Evolutionary conservation across 1,140 invertebrate genomes (phyloP).

Genomic region (Adelges cooleyi): DNA sequence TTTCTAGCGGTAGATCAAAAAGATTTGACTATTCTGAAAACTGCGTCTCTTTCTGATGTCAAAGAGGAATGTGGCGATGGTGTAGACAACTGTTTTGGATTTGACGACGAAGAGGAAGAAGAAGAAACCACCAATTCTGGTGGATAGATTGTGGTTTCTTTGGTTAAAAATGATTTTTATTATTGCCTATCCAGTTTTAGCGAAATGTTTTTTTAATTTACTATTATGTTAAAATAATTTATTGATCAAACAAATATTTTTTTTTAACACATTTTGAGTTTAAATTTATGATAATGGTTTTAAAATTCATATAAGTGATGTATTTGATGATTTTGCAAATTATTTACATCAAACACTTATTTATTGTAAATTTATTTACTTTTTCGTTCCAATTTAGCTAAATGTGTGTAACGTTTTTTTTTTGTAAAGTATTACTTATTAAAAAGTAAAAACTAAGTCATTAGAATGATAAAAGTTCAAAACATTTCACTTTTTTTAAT

Average conservation of each 20-base stretch:
- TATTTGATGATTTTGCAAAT: too few relatives aligned
- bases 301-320: too few relatives aligned
- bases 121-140: slow-evolving; percentile 31
- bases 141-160: neutral
- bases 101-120: slow-evolving; percentile 53
- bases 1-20: slow-evolving; percentile 19
- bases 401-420: too few relatives aligned
- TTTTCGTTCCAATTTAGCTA: too few relatives aligned
- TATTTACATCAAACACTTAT: too few relatives aligned
- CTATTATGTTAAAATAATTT: neutral
- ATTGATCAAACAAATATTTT: slow-evolving; percentile 8
- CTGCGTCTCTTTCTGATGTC: neutral
- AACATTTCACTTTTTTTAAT: too few relatives aligned
- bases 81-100: slow-evolving; percentile 73
- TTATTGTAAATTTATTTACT: too few relatives aligned
- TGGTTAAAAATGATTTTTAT: neutral
- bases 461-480: too few relatives aligned
- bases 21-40: slow-evolving; percentile 22
- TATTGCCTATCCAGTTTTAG: neutral
- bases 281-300: too few relatives aligned
- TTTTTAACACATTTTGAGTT: too few relatives aligned
- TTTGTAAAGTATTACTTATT: too few relatives aligned
- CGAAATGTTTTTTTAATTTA: neutral
- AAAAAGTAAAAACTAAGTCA: too few relatives aligned
- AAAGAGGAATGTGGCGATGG: slow-evolving; percentile 23